phyloP scores from a whole-genome alignment of 1,140 invertebrate genomes.

The Branchinecta lindahli region DNA sequence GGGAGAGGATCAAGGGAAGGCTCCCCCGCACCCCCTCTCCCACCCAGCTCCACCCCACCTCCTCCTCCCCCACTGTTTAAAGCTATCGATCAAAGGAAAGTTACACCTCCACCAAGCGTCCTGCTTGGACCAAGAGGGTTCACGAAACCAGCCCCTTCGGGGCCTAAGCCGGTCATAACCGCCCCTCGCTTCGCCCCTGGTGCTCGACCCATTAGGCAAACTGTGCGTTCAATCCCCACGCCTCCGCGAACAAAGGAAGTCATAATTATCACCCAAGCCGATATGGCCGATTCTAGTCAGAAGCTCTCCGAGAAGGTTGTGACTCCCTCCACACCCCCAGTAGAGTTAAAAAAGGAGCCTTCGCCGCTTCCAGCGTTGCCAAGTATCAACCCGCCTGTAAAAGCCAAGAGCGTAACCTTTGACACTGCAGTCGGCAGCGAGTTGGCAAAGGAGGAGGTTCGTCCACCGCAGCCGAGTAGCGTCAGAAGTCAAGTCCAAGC shows the following conservation, averaged over 20 bases:
- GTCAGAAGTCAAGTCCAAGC: no score
- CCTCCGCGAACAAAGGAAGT: neutral
- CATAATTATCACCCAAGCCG: neutral
- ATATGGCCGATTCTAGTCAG: neutral
- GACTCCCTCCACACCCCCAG: neutral
- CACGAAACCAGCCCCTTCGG: neutral
- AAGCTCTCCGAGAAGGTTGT: neutral
- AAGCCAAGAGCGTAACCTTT: no score
- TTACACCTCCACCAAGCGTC: neutral
- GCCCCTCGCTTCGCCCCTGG: neutral
- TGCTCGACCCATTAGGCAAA: neutral
- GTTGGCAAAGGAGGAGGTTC: no score
- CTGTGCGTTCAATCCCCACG: neutral
- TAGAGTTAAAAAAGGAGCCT: no score
- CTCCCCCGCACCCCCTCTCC: conserved; percentile 9
- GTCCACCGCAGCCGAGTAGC: no score
- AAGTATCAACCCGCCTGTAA: no score
- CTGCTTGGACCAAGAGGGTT: conserved; percentile 2
- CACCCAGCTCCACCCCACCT: conserved; percentile 18
- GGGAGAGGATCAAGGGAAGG: conserved; percentile 23
- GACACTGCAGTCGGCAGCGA: no score
- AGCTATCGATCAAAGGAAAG: neutral
- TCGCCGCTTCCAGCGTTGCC: no score
- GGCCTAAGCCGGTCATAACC: conserved; percentile 1
- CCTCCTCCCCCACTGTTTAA: conserved; percentile 33